Percentiles rank a stretch among this genome's conserved stretches.
Conservation (phyloP, 2,797 vertebrate genomes). For the Podargus strigoides region DNA sequence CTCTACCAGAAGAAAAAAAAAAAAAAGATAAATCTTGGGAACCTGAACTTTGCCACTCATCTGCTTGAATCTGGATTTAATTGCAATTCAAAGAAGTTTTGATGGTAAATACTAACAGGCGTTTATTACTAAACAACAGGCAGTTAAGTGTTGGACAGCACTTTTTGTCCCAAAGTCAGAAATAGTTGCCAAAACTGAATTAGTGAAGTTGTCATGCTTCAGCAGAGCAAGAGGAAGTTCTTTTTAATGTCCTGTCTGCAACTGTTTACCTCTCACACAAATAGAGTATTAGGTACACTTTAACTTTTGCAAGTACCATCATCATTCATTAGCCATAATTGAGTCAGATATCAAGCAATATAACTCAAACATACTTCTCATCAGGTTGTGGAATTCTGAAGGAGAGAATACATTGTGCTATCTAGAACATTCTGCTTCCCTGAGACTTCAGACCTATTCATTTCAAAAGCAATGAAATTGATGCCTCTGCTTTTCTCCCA, state of each 20-base stretch:
- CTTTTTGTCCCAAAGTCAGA: not conserved
- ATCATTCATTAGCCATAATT: not conserved
- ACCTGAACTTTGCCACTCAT: not conserved
- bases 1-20: not conserved
- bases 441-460: not conserved
- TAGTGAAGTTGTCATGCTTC: not conserved
- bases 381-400: not conserved
- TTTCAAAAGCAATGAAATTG: not conserved
- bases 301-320: not conserved
- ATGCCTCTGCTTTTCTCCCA: not conserved
- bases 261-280: not conserved
- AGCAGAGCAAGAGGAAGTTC: not conserved
- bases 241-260: not conserved
- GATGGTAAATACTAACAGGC: not conserved
- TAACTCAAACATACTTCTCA: not conserved
- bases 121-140: not conserved
- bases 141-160: not conserved
- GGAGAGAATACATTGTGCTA: not conserved
- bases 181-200: not conserved
- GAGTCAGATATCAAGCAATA: not conserved
- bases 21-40: not conserved
- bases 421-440: not conserved
- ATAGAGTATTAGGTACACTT: not conserved
- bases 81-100: not conserved
- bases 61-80: not conserved